These are phyloP conservation scores for Cassiopea xamachana DNA, from an alignment of 30 jellyfish, hydroid and myxozoan species.

Conservation along the genomic window DNA sequence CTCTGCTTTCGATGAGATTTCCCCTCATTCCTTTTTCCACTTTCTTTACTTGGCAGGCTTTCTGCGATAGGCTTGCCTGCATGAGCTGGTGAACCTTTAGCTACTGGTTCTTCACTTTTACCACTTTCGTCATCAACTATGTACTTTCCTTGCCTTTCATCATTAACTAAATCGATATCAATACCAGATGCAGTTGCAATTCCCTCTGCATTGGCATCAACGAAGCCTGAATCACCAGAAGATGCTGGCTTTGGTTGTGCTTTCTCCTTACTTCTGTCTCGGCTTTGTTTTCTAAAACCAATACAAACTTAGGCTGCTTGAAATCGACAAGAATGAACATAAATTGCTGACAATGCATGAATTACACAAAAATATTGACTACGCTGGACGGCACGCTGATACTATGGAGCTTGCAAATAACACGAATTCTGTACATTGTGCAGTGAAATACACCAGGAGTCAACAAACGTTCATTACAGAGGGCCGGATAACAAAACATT, in stretches of 20 bases:
- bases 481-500: no score
- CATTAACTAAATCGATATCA: slow-evolving; percentile 68
- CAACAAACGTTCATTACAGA: no score
- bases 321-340: not conserved
- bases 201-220: slow-evolving; percentile 59
- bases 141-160: slow-evolving; percentile 47
- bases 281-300: slow-evolving; percentile 38
- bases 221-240: slow-evolving; percentile 37
- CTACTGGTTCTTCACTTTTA: not conserved
- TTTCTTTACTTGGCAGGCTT: not conserved
- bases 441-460: no score
- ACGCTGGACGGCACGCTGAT: no score
- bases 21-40: not conserved
- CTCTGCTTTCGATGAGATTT: not conserved
- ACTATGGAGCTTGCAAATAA: no score
- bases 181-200: slow-evolving; percentile 89
- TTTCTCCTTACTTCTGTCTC: slow-evolving; percentile 37
- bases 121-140: slow-evolving; percentile 13
- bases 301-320: not conserved
- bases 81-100: not conserved
- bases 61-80: slow-evolving; percentile 10
- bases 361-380: not conserved
- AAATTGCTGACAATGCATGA: not conserved
- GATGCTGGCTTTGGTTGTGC: slow-evolving; percentile 16
- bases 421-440: no score